Evolutionary conservation across 1,140 invertebrate genomes (phyloP).

Genomic region (Bombus sylvicola): DNA sequence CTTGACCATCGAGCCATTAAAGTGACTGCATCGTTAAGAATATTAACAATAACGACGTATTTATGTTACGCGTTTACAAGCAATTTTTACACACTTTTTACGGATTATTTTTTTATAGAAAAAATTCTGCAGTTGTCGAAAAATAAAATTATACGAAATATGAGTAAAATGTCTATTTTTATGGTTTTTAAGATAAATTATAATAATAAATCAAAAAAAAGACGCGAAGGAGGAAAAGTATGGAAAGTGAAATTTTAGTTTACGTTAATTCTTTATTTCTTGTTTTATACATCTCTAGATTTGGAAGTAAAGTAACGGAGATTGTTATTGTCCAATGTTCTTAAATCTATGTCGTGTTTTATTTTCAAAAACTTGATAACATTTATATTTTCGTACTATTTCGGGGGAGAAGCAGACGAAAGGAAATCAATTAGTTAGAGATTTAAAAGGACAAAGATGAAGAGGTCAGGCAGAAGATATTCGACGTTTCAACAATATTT

Average conservation of each 20-base stretch:
- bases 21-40: background rate
- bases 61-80: background rate
- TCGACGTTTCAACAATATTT: constrained; percentile 67
- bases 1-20: constrained; percentile 54
- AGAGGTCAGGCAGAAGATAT: background rate
- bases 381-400: background rate
- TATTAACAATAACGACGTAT: background rate
- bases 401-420: fast-evolving
- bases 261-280: background rate
- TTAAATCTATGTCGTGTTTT: background rate
- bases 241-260: background rate
- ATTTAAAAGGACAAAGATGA: background rate
- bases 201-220: background rate
- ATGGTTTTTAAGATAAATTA: background rate
- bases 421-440: background rate
- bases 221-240: background rate
- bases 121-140: background rate
- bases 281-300: background rate
- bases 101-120: background rate
- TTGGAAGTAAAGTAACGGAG: background rate
- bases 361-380: background rate
- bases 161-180: no score
- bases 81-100: background rate
- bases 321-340: background rate
- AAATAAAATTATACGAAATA: background rate